Conservation (phyloP, 2,113 vertebrate genomes). For the Todiramphus chloris region DNA sequence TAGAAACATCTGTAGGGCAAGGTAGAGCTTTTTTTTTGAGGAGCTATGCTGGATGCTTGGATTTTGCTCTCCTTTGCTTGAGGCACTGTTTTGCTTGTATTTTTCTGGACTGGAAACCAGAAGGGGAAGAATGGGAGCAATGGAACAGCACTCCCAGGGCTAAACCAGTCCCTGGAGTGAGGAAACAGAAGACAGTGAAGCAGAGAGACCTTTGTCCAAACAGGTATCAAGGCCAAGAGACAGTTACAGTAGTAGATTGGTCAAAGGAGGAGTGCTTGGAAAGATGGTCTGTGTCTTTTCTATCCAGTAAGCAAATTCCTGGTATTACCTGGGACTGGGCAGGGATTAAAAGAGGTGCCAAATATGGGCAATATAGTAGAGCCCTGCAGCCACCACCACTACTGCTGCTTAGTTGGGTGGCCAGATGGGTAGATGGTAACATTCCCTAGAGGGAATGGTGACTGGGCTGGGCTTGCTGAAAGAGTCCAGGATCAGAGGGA, state of each 20-base stretch:
- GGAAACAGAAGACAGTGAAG: background rate
- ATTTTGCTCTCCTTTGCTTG: background rate
- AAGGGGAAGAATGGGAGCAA: background rate
- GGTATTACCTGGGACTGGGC: background rate
- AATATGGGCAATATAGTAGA: background rate
- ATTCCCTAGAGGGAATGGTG: background rate
- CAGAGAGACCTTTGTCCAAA: background rate
- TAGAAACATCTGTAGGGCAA: background rate
- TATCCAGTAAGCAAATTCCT: background rate
- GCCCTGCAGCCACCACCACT: background rate
- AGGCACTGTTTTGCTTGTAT: no score
- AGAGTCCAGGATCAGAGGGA: background rate
- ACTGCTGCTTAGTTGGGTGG: background rate
- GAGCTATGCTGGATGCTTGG: background rate
- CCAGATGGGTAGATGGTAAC: background rate
- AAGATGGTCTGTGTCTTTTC: background rate
- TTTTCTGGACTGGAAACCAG: background rate
- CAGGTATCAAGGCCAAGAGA: background rate
- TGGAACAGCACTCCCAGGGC: background rate
- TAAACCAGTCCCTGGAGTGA: background rate
- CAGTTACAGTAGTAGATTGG: background rate
- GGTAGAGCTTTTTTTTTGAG: background rate
- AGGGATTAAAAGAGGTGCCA: background rate
- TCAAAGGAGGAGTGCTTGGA: background rate
- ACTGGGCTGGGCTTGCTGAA: background rate